These are phyloP conservation scores for Oreochromis grahami DNA, from an alignment of 2,797 vertebrate genomes.

Conservation along the genomic window DNA sequence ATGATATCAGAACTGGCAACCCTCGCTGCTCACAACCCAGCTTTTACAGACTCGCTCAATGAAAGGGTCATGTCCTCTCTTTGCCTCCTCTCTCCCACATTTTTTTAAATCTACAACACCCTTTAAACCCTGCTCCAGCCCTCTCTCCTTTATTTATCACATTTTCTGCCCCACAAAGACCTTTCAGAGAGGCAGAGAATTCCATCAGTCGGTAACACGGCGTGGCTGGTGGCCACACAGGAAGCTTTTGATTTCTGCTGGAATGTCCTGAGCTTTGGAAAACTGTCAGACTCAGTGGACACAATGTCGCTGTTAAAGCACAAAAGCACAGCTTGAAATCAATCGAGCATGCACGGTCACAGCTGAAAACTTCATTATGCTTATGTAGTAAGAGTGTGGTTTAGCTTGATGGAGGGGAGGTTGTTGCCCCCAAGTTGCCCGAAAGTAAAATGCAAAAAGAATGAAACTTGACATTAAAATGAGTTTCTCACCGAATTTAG, in stretches of 20 bases:
- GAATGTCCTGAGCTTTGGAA: conserved; percentile 42
- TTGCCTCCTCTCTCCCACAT: background rate
- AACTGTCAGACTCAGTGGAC: conserved; percentile 27
- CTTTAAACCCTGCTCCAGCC: background rate
- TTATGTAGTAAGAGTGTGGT: background rate
- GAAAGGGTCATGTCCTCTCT: conserved; percentile 16
- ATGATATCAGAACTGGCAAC: conserved; percentile 20
- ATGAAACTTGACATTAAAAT: background rate
- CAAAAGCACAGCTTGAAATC: conserved; percentile 37
- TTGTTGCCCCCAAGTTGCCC: background rate
- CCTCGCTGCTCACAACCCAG: conserved; percentile 1
- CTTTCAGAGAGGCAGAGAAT: conserved; percentile 37
- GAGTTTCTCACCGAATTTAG: conserved; percentile 84
- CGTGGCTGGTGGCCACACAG: conserved; percentile 38
- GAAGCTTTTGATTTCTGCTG: conserved; percentile 44
- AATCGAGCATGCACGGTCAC: conserved; percentile 1
- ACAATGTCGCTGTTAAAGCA: conserved; percentile 8
- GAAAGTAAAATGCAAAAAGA: background rate
- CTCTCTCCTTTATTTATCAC: conserved; percentile 42
- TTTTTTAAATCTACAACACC: conserved; percentile 9
- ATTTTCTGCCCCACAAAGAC: conserved; percentile 38
- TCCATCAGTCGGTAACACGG: conserved; percentile 42
- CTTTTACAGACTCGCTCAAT: conserved; percentile 38
- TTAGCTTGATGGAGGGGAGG: background rate
- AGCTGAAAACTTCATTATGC: conserved; percentile 26